Evolutionary conservation across 2,888 invertebrate genomes (phyloP).

Genomic region (Marronus borbonicus): DNA sequence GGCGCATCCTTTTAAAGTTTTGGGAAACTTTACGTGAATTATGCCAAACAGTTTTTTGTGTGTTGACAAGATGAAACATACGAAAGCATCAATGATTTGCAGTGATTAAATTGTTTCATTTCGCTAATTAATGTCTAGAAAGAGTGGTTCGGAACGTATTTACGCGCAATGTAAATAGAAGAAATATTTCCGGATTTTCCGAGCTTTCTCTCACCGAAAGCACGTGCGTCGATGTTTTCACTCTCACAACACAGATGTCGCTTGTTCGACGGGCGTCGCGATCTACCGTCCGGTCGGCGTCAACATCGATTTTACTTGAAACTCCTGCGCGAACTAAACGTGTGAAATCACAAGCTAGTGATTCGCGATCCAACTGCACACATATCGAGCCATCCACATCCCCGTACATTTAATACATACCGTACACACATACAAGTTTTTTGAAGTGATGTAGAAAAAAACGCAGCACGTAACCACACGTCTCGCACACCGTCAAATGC

Average conservation of each 20-base stretch:
- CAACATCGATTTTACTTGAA: constrained; percentile 65
- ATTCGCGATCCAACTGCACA: constrained; percentile 62
- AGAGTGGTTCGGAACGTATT: neutral
- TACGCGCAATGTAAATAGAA: neutral
- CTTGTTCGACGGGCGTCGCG: constrained; percentile 48
- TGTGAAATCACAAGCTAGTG: constrained; percentile 66
- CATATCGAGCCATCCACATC: constrained; percentile 42
- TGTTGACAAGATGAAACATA: neutral
- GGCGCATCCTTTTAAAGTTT: too few relatives aligned
- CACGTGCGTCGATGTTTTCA: constrained; percentile 4
- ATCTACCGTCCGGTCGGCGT: constrained; percentile 59
- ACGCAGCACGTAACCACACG: constrained; percentile 33
- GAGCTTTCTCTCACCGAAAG: neutral
- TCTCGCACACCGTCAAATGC: constrained; percentile 3
- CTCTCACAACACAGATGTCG: constrained; percentile 49
- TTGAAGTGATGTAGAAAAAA: constrained; percentile 41
- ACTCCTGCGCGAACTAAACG: constrained; percentile 65
- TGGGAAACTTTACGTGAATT: too few relatives aligned
- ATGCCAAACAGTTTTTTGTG: too few relatives aligned
- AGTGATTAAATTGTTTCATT: neutral
- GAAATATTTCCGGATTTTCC: neutral
- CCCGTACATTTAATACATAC: constrained; percentile 35
- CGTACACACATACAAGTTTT: constrained; percentile 20
- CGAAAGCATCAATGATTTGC: neutral
- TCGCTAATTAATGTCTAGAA: neutral